Base-by-base conservation (phyloP, 1,140 invertebrate species). In the Polyergus mexicanus region DNA sequence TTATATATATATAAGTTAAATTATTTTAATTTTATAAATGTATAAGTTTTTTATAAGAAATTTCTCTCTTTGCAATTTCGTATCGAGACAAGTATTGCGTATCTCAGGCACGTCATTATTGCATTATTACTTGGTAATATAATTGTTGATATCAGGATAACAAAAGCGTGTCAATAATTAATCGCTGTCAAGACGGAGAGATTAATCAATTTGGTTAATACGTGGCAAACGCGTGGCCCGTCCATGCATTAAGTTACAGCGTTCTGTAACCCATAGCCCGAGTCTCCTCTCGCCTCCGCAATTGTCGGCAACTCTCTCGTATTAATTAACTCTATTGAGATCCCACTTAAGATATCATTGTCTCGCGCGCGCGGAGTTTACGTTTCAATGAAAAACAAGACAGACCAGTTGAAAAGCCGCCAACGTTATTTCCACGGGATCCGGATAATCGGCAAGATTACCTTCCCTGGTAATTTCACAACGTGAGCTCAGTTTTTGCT, bases 161-260 rank as follows among this genome's bases (percentile, higher is more conserved):
- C 90, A 93, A 91, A 93, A 93, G 92, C 92, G 93, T 93, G 93
- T 93, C 93, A 93, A 93, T 93, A 94, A 94, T 94, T 94, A 93
- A 94, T 94, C 91, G 92, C 75, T 68, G 62, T 62, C 86, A 86
- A 88, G 77, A 68, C 81, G 85, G 60, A 91, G 60, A 91, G 92
- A 94, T 94, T 93, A 93, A 94, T 93, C 93, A 93, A 94, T 94
- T 93, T 93, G 83, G 88, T 88, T 89, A 92, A 92, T 91, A 91
- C 91, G 80, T 62, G 78, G 74, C 80, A 41, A 71, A 81, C 76
- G 69, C 85, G 77, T 51, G 25, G 8, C 76, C 51, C 71, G 69
- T 76, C 22, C 62, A 60, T n/a, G 13, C 10, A 25, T 62, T 35
- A 58, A 51, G 44, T 77, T 86, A 86, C 78, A 81, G 85, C 60